Evolutionary conservation across 2,797 vertebrate genomes (phyloP), one percentile per base, ranked within the genome.

Genomic region (Cephalopachus bancanus): DNA sequence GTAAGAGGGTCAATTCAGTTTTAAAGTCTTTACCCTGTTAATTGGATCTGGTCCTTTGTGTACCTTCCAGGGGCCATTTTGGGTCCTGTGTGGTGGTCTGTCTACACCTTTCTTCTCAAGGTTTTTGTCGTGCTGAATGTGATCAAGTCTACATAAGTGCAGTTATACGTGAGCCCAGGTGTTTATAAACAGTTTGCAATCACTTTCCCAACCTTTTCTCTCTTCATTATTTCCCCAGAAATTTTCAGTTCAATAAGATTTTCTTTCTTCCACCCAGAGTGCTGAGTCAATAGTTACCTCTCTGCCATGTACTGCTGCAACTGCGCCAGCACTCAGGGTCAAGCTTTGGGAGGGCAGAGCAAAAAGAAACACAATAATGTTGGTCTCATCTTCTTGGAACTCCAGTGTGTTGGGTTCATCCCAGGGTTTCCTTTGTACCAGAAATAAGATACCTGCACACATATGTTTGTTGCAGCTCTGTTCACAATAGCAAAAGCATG

Each of bases 1-100:
- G 30, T 89, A 98, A 96, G 81, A 97, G 90, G 94, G 96, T 44
- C 44, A 84, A 9, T 20, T 84, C 22, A 65, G 11, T 80, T 64
- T 80, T 53, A 49, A 49, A 93, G 19, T 76, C 10, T 80, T 71
- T 78, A 16, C 7, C 24, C 1, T 33, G 30, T 57, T 74, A 28
- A 44, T 88, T 83, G 22, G 30, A 44, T 89, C 26, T 90, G 26
- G 53, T 51, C 2, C 0, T 51, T 3, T 65, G 0, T 30, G 28
- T 2, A 55, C 19, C 53, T 20, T 30, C 2, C 1, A 59, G 3
- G 0, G 15, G 7, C 60, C 17, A 67, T 0, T 8, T 71, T 51
- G 16, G 49, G 3, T 55, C 55, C 28, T 74, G 2, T 24, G 5
- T 5, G 4, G 15, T 79, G 24, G 2, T 55, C 2, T 49, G 0